Conservation (phyloP, 2,888 invertebrate genomes). For the Drosophila prolongata region DNA sequence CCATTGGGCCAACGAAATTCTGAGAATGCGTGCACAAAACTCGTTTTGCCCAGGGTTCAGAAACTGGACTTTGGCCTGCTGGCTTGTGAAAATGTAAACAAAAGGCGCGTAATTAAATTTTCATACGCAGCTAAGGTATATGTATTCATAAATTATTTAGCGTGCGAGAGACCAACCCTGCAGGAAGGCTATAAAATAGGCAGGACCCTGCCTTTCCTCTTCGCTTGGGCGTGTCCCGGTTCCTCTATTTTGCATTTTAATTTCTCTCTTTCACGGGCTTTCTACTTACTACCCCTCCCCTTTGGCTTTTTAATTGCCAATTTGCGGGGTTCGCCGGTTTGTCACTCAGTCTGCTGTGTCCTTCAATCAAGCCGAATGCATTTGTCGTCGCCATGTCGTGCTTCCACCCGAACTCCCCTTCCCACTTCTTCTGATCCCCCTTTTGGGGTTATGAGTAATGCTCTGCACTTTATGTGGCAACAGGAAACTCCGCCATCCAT, state of each 20-base stretch:
- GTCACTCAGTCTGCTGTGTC: slow-evolving; percentile 27
- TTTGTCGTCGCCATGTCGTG: slow-evolving; percentile 37
- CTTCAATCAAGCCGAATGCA: slow-evolving; percentile 62
- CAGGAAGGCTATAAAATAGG: slow-evolving; percentile 11
- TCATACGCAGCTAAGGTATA: slow-evolving; percentile 59
- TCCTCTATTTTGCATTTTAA: slow-evolving; percentile 20
- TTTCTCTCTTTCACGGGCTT: slow-evolving; percentile 11
- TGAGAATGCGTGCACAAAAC: slow-evolving; percentile 57
- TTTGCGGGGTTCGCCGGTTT: slow-evolving; percentile 36
- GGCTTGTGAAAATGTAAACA: slow-evolving; percentile 74
- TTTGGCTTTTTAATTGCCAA: slow-evolving; percentile 68
- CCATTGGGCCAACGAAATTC: not conserved
- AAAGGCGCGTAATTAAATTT: slow-evolving; percentile 75
- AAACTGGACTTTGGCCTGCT: slow-evolving; percentile 51
- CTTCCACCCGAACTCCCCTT: not conserved
- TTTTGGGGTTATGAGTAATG: slow-evolving; percentile 25
- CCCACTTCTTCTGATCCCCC: not conserved
- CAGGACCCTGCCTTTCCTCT: not conserved
- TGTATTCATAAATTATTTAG: slow-evolving; percentile 64
- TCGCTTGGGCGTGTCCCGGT: slow-evolving; percentile 38
- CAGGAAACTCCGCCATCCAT: slow-evolving; percentile 8
- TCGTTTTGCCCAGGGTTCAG: slow-evolving; percentile 44
- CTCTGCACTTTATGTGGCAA: slow-evolving; percentile 9
- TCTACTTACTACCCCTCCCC: not conserved
- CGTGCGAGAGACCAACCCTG: slow-evolving; percentile 45